Evolutionary conservation across 30 jellyfish, hydroid and myxozoan species (phyloP), one percentile per base, ranked within the genome.

Genomic region (Aurelia sp.): DNA sequence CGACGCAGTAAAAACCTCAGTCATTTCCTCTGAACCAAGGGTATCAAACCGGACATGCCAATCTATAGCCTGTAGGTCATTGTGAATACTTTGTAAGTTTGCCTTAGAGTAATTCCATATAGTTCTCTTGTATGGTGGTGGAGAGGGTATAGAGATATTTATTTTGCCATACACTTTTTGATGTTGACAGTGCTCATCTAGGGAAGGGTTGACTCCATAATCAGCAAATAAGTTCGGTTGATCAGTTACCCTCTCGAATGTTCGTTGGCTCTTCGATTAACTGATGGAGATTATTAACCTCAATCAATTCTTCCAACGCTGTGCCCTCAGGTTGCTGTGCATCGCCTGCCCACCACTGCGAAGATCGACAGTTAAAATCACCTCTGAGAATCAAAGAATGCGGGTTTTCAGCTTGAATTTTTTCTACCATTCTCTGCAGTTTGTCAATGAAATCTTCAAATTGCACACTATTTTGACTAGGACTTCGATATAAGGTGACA

Each of bases 1-100:
- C 57, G 59, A 40, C 23, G 53, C 53, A 27, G 91, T 71, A 37
- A 81, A 69, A 62, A 62, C 84, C 70, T 81, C 91, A 62, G 76
- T 35, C 91, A 81, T 67, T 55, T 81, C 71, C 21, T 69, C 72
- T 23, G 85, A 23, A 48, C 66, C 71, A 47, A 71, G 91, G 53
- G 74, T 80, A 66, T 55, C 44, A 67, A 81, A 81, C 68, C 59
- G 71, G 13, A 68, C 16, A 22, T 47, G 74, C 84, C 84, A 81
- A 58, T 76, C 74, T n/a, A 74, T 23, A 27, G 48, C 85, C 73
- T 50, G 13, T 74, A 18, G 67, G 67, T 58, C 27, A 58, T 20
- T 17, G 12, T 58, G 67, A 58, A 58, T 58, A 58, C 12, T 4
- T 20, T 58, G 23, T 12, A 35, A 8, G 37, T 40, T 48, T 31